phyloP scores from a whole-genome alignment of 2,797 vertebrate genomes.

The Prionace glauca region DNA sequence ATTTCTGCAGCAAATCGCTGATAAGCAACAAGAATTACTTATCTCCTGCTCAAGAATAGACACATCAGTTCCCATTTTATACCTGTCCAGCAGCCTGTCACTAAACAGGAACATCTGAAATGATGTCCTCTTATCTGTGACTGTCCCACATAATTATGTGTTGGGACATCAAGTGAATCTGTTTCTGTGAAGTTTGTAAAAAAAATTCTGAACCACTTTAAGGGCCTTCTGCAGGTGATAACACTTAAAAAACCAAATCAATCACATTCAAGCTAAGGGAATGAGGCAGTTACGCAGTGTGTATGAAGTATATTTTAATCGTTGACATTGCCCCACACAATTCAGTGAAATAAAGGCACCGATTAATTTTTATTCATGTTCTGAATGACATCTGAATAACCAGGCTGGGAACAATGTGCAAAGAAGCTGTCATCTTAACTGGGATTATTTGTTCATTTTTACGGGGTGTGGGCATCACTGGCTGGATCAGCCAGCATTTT shows the following conservation, averaged over 20 bases:
- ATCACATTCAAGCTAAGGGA: background rate
- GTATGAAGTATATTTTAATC: background rate
- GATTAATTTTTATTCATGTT: background rate
- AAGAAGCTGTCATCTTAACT: background rate
- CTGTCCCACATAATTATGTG: constrained; percentile 23
- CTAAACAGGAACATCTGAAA: constrained; percentile 32
- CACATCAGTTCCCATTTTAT: constrained; percentile 31
- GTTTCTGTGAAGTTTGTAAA: constrained; percentile 20
- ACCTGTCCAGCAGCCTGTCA: constrained; percentile 15
- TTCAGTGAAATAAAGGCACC: background rate
- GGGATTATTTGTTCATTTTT: no score
- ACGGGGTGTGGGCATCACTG: background rate
- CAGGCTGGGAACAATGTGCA: background rate
- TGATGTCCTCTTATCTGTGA: constrained; percentile 31
- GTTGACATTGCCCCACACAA: background rate
- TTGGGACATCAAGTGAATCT: constrained; percentile 9
- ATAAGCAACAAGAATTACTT: constrained; percentile 29
- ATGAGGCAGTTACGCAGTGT: background rate
- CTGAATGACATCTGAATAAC: background rate
- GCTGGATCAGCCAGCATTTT: no score
- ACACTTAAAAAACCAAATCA: constrained; percentile 4
- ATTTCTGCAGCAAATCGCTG: constrained; percentile 13
- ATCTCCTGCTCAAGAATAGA: constrained; percentile 11
- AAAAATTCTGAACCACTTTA: background rate
- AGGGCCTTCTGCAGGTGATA: background rate